Base-by-base conservation (phyloP, 2,888 invertebrate genomes). In the Cryptops parisi region DNA sequence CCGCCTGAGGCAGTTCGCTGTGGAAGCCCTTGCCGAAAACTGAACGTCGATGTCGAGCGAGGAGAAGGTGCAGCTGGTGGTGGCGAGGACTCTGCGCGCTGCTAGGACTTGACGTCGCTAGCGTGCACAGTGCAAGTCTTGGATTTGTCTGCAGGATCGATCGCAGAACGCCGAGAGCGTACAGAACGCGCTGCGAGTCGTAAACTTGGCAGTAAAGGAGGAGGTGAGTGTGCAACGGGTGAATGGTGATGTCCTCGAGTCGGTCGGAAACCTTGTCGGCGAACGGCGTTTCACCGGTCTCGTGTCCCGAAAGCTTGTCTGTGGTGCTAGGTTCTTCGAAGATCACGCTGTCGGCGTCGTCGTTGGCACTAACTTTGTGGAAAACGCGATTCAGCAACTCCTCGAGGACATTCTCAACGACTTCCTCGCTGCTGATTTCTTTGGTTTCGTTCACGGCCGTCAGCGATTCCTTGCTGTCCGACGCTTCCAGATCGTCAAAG, bases 181-280 rank as follows among this genome's bases (percentile, higher is more conserved):
- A 86, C 0, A 84, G 70, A 2, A 79, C 79, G 61, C 82, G 76
- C 54, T 78, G 76, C 0, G 81, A 80, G 66, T 88, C 87, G 62
- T 83, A 85, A 19, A 82, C 78, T 58, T 82, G 82, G 60, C 80
- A 78, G 64, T 89, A 89, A 2, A 90, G 72, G 41, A 89, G 74
- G 70, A 90, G 77, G 64, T 89, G 88, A 22, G 84, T 82, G 65
- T 89, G 88, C 54, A 85, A 78, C 24, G 82, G 81, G 65, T 84
- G 82, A 38, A 84, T 74, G 6, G 68, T 64, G 2, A 66, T 62
- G 52, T 64, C 64, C 43, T 58, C 53, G 54, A 22, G 58, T 17
- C 33, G 6, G 17, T 44, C 19, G 19, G 15, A 2, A 9, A 19
- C 19, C 25, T 46, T 46, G 6, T 19, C 23, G 22, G 22, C 23